Conservation (phyloP, 2,797 vertebrate species). For the Acanthiza pusilla region DNA sequence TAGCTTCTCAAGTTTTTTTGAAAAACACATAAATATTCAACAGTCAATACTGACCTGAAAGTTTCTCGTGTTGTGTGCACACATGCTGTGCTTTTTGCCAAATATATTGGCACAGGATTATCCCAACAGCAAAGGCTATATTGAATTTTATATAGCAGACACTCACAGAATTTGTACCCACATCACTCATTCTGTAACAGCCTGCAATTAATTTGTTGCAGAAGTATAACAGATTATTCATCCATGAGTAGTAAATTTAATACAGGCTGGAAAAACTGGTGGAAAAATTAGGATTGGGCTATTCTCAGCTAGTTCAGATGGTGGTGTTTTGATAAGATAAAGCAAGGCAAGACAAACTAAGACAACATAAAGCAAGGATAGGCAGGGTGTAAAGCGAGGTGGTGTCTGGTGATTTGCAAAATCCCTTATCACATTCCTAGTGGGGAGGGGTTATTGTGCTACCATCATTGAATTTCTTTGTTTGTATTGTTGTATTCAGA, state of each 20-base stretch:
- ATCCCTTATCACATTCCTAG: background rate
- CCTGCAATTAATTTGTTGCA: slow-evolving; percentile 55
- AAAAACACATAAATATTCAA: background rate
- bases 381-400: background rate
- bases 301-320: background rate
- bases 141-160: slow-evolving; percentile 30
- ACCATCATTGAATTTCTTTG: background rate
- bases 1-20: background rate
- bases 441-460: background rate
- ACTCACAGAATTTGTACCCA: slow-evolving; percentile 50
- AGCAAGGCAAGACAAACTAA: background rate
- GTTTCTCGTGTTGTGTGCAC: background rate
- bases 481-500: background rate
- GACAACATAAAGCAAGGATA: background rate
- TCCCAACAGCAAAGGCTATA: background rate
- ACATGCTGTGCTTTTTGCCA: background rate
- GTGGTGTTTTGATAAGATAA: background rate
- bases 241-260: slow-evolving; percentile 6
- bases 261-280: slow-evolving; percentile 14
- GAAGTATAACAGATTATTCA: slow-evolving; percentile 51
- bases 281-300: slow-evolving; percentile 5
- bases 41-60: background rate
- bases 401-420: background rate
- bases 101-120: background rate
- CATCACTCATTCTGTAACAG: slow-evolving; percentile 53